Evolutionary conservation across 2,888 invertebrate genomes (phyloP), one percentile per base, ranked within the genome.

Genomic region (Melinaea menophilus): DNA sequence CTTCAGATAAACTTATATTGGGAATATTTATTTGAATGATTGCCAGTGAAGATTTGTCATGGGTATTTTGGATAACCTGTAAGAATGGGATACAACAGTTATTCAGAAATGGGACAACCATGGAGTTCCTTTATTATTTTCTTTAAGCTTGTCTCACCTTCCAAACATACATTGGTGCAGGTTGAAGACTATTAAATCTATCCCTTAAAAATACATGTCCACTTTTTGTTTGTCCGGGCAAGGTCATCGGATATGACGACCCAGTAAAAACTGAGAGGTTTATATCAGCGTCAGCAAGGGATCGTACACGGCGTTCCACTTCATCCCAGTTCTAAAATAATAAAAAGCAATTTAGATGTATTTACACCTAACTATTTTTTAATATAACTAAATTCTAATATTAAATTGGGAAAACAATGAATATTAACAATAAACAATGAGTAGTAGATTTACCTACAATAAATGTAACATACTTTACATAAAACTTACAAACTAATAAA

Each of bases 11-110:
- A 0, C 63, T 67, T 47, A 85, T 59, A 13, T 81, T 78, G 0
- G 85, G 85, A 37, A 80, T 69, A 62, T 86, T 86, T 1, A 86
- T 65, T 66, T 86, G 83, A 5, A 87, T 69, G 12, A 87, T 79
- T 0, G 80, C 86, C 0, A 87, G 56, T 0, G 84, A 80, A 5
- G 75, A 62, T 3, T 61, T 37, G 0, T 74, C 70, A 11, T 12
- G 45, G 2, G 70, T 72, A 61, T 82, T 77, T 75, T 80, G 78
- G 1, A 87, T 71, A 4, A 86, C 79, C 86, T 87, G 72, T 45
- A 73, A 75, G 54, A 45, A 46, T 51, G 22, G 22, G 22, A 22
- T 22, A 22, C 22, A 22, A 22, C 22, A 22, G 22, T 22, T 22
- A 22, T 22, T 22, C 22, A 22, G 22, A 22, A 22, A 22, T 22